A percentile compares a stretch with the other conserved stretches of the same genome.
These are phyloP conservation scores for Papilio protenor DNA, from an alignment of 2,888 invertebrate species.

Conservation along the genomic window DNA sequence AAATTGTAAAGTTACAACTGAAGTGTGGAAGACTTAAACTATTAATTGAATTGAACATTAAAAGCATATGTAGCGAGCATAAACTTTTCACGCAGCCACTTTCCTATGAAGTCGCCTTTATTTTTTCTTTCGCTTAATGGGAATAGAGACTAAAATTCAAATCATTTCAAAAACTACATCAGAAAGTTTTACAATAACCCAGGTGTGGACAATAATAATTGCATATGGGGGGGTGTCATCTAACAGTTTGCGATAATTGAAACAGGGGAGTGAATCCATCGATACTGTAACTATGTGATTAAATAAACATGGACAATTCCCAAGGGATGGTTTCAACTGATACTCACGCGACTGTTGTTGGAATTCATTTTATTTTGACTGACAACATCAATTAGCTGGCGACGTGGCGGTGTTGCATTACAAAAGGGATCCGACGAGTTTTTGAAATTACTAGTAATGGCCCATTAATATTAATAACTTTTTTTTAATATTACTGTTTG, in stretches of 20 bases:
- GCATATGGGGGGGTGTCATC: background rate
- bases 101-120: too few relatives aligned
- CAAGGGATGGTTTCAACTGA: slow-evolving; percentile 65
- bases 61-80: too few relatives aligned
- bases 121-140: background rate
- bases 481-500: slow-evolving; percentile 28
- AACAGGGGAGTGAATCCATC: slow-evolving; percentile 1
- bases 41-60: too few relatives aligned
- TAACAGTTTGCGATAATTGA: slow-evolving; percentile 28
- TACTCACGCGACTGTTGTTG: slow-evolving; percentile 47
- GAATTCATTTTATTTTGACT: slow-evolving; percentile 75
- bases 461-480: slow-evolving; percentile 75
- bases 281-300: slow-evolving; percentile 31
- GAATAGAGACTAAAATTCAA: background rate
- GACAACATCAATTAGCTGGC: slow-evolving; percentile 82
- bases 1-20: too few relatives aligned
- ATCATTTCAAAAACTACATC: background rate
- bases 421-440: slow-evolving; percentile 72
- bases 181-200: background rate
- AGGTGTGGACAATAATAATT: slow-evolving; percentile 1
- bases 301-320: slow-evolving; percentile 56
- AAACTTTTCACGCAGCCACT: too few relatives aligned
- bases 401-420: slow-evolving; percentile 77
- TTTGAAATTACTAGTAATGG: slow-evolving; percentile 72
- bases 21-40: too few relatives aligned